Base-by-base conservation (phyloP, 2,888 invertebrate species). In the Mimas tiliae region DNA sequence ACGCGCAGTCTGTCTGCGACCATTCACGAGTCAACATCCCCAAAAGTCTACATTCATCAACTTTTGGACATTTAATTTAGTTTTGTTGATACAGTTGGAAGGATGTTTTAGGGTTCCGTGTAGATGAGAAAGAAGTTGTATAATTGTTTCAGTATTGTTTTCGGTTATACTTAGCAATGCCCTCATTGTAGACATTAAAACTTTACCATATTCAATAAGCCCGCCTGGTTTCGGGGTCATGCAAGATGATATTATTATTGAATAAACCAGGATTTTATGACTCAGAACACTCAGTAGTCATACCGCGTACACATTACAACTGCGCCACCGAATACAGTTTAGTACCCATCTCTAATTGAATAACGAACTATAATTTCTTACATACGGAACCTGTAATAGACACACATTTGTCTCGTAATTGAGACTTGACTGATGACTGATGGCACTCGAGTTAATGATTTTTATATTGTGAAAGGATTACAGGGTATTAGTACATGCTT, bases 1-100 rank as follows among this genome's bases (percentile, higher is more conserved):
- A 83, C 88, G 81, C 79, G 84, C 86, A 79, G 88, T 88, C 88
- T 88, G 67, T 67, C 66, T 67, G 62, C 63, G 65, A 68, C 70
- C 67, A 66, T 66, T 67, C 67, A 70, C 55, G 51, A 63, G 47
- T 42, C 14, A 63, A 63, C 63, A 53, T 62, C 21, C 33, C 63
- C 63, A 66, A 63, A 65, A 55, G 55, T 58, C 19, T 51, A 58
- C 65, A 65, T 65, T 53, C 16, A 52, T 21, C 14, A 33, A 33
- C 12, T 47, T 47, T 34, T 33, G n/a, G 33, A 64, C 45, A 16
- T 52, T 64, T 55, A 33, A 47, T 16, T 53, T 33, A 11, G 66
- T 66, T 66, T n/a, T 67, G 64, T 69, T 69, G 51, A 42, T 65
- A 55, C 62, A 47, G 65, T 58, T 66, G 38, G 42, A 64, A 51